Evolutionary conservation across 2,113 vertebrate genomes (phyloP).

Genomic region (Ciconia stormi): DNA sequence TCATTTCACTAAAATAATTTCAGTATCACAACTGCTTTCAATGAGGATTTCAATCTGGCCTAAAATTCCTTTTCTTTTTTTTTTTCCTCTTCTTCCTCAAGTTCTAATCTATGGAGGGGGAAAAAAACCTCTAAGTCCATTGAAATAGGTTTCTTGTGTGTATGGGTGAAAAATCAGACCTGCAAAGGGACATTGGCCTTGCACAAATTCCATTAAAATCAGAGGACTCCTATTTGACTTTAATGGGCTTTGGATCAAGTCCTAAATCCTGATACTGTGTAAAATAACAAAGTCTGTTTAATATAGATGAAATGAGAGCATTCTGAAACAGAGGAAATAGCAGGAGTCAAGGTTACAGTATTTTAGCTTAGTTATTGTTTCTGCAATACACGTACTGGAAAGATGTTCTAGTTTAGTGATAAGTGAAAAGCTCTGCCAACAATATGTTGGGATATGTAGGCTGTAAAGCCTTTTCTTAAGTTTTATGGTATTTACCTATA

Average conservation of each 20-base stretch:
- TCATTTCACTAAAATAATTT: background rate
- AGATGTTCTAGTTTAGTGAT: background rate
- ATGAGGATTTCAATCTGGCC: slow-evolving; percentile 37
- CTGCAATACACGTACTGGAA: background rate
- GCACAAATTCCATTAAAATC: slow-evolving; percentile 22
- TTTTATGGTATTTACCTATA: background rate
- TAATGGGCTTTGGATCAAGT: slow-evolving; percentile 25
- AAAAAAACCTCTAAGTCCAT: slow-evolving; percentile 6
- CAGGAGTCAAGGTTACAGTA: slow-evolving; percentile 16
- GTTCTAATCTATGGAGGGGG: background rate
- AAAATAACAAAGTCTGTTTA: background rate
- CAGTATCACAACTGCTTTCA: background rate
- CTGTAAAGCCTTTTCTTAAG: background rate
- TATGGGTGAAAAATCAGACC: slow-evolving; percentile 16
- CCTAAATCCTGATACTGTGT: background rate
- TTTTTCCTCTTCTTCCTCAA: background rate
- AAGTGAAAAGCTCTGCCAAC: background rate
- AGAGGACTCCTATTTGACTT: slow-evolving; percentile 6
- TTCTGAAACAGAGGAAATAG: background rate
- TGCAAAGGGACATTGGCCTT: background rate
- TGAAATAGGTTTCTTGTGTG: slow-evolving; percentile 44
- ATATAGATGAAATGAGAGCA: background rate
- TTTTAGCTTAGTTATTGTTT: background rate
- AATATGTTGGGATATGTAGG: background rate
- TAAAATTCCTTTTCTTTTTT: background rate